Evolutionary conservation across 2,888 invertebrate genomes (phyloP).

Genomic region (Pterobdella sp.): DNA sequence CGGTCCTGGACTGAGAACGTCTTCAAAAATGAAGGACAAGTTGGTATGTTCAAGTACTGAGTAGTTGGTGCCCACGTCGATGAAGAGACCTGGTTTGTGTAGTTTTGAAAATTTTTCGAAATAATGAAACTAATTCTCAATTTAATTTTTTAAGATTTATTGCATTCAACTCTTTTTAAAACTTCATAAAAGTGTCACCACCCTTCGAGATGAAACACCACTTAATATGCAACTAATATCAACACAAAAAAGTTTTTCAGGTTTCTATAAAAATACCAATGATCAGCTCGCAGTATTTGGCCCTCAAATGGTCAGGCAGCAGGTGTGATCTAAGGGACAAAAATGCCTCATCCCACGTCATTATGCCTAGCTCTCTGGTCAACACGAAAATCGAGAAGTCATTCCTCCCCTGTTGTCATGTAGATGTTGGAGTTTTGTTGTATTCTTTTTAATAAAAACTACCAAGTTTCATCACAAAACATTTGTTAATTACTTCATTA

Average conservation of each 20-base stretch:
- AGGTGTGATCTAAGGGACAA: slow-evolving; percentile 47
- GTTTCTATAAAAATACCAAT: slow-evolving; percentile 44
- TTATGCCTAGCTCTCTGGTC: slow-evolving; percentile 48
- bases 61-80: slow-evolving; percentile 51
- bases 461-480: too few relatives aligned
- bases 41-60: slow-evolving; percentile 51
- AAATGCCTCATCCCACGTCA: slow-evolving; percentile 52
- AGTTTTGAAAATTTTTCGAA: too few relatives aligned
- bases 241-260: neutral
- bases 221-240: neutral
- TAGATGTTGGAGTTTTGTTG: too few relatives aligned
- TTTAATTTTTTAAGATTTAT: too few relatives aligned
- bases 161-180: too few relatives aligned
- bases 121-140: too few relatives aligned
- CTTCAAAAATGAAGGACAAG: slow-evolving; percentile 50
- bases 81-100: slow-evolving; percentile 46
- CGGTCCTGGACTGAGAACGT: slow-evolving; percentile 40
- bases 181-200: too few relatives aligned
- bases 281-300: slow-evolving; percentile 51
- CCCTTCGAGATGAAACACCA: too few relatives aligned
- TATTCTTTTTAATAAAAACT: too few relatives aligned
- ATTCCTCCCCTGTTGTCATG: slow-evolving; percentile 52
- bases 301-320: slow-evolving; percentile 48
- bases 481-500: too few relatives aligned
- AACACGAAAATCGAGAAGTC: slow-evolving; percentile 50